These are phyloP conservation scores for human DNA, from an alignment of 2,113 vertebrate species.

Conservation along the genomic window GRCh38 chr6:31868001-31868500, in stretches of 20 bases:
- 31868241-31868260: neutral
- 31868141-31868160: neutral
- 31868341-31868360: neutral
- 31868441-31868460: neutral
- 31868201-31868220: neutral
- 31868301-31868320: neutral
- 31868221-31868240: neutral
- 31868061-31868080: too few relatives aligned
- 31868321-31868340: neutral
- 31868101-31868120: too few relatives aligned
- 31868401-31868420: neutral
- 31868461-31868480: neutral
- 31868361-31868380: neutral
- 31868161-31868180: neutral
- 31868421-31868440: neutral
- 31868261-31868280: neutral
- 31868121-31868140: too few relatives aligned
- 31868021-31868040: too few relatives aligned
- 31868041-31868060: too few relatives aligned
- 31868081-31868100: too few relatives aligned
- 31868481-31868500: neutral
- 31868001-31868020: too few relatives aligned
- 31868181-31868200: neutral
- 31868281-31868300: neutral
- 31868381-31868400: neutral